These are phyloP conservation scores for Tenthredo scrophulariae DNA, from an alignment of 2,888 invertebrate genomes.

Conservation along the genomic window DNA sequence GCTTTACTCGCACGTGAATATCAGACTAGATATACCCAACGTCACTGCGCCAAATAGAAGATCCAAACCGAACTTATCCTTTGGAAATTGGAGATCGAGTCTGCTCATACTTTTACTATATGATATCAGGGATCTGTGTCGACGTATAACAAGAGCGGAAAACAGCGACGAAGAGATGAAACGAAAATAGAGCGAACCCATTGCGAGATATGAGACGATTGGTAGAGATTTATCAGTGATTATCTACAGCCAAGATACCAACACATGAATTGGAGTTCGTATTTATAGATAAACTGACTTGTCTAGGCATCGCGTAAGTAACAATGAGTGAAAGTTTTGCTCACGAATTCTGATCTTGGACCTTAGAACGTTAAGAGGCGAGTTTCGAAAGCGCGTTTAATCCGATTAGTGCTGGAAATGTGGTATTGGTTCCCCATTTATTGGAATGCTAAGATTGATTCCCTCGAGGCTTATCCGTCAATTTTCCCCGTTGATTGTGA, in stretches of 20 bases:
- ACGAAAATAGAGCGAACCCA: not conserved
- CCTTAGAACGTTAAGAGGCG: not conserved
- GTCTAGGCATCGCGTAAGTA: not conserved
- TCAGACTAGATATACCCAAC: not conserved
- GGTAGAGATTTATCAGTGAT: conserved; percentile 25
- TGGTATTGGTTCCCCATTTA: conserved; percentile 14
- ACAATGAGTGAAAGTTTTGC: not conserved
- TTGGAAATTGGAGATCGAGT: not conserved
- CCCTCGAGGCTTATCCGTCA: not conserved
- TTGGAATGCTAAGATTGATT: conserved; percentile 11
- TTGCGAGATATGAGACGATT: not conserved
- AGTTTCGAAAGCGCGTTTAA: not conserved
- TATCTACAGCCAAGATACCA: not conserved
- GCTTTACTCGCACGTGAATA: not conserved
- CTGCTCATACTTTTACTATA: not conserved
- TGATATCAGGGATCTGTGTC: not conserved
- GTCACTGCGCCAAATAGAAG: not conserved
- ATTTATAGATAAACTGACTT: not conserved
- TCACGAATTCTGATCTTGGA: not conserved
- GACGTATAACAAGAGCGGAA: not conserved
- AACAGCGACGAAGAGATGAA: conserved; percentile 2
- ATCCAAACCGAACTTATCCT: not conserved
- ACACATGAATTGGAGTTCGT: not conserved
- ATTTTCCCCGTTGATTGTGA: not conserved
- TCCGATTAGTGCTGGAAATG: conserved; percentile 10